phyloP scores from a whole-genome alignment of 2,113 vertebrate species.

The Otis tarda region DNA sequence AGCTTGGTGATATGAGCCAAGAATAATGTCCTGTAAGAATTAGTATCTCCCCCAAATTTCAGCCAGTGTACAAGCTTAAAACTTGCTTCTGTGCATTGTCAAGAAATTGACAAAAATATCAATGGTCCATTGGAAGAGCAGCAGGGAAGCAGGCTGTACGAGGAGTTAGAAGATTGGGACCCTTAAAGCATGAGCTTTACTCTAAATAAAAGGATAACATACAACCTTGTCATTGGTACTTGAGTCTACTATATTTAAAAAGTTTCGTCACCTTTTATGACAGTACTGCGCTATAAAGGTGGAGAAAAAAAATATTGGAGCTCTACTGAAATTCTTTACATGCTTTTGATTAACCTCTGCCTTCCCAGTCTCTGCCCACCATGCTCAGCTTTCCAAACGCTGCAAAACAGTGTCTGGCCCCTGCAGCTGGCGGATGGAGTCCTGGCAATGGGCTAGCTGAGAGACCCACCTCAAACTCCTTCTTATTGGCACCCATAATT shows the following conservation, averaged over 20 bases:
- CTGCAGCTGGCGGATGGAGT: not conserved
- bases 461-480: not conserved
- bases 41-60: not conserved
- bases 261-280: not conserved
- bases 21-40: not conserved
- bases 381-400: not conserved
- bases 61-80: not conserved
- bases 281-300: not conserved
- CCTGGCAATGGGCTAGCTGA: not conserved
- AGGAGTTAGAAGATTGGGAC: fast-evolving
- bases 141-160: not conserved
- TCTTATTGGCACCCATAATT: not conserved
- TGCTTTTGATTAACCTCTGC: not conserved
- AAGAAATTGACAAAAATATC: not conserved
- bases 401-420: not conserved
- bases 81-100: not conserved
- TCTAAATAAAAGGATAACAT: not conserved
- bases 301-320: not conserved
- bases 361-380: not conserved
- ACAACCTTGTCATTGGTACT: not conserved
- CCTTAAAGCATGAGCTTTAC: not conserved
- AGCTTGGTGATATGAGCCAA: not conserved
- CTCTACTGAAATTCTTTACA: not conserved
- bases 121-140: not conserved
- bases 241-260: not conserved